These are phyloP conservation scores for Crenichthys baileyi DNA, from an alignment of 2,797 vertebrate species.

Conservation along the genomic window DNA sequence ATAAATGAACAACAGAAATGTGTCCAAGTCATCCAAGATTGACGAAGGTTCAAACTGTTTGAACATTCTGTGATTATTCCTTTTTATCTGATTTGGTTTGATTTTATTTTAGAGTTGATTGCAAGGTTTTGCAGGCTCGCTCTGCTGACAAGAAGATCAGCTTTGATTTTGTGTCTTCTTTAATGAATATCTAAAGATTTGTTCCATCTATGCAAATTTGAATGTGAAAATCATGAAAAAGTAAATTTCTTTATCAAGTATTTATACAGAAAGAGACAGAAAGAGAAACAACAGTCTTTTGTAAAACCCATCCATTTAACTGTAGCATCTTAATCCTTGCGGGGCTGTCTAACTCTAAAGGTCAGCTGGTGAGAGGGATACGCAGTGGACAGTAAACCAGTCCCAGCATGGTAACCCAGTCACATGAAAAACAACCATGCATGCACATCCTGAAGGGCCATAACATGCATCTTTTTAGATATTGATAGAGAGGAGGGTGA, in stretches of 20 bases:
- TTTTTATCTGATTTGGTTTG: conserved; percentile 18
- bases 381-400: background rate
- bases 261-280: background rate
- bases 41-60: background rate
- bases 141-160: conserved; percentile 18
- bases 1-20: conserved; percentile 27
- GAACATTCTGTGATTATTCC: conserved; percentile 10
- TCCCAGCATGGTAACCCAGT: background rate
- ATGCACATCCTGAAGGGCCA: too few relatives aligned
- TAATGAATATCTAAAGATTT: conserved; percentile 24
- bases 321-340: background rate
- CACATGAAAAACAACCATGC: too few relatives aligned
- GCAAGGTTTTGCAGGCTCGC: conserved; percentile 12
- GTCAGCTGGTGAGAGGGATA: background rate
- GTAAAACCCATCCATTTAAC: background rate
- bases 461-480: too few relatives aligned
- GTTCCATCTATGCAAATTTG: conserved; percentile 22
- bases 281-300: background rate
- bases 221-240: background rate
- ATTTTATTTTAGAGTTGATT: conserved; percentile 24
- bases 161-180: conserved; percentile 37
- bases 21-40: conserved; percentile 8
- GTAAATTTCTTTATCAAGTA: background rate
- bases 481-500: too few relatives aligned
- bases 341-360: background rate